A percentile compares a stretch with the other conserved stretches of the same genome.
These are phyloP conservation scores for Melopsittacus undulatus DNA, from an alignment of 2,797 vertebrate species.

Conservation along the genomic window DNA sequence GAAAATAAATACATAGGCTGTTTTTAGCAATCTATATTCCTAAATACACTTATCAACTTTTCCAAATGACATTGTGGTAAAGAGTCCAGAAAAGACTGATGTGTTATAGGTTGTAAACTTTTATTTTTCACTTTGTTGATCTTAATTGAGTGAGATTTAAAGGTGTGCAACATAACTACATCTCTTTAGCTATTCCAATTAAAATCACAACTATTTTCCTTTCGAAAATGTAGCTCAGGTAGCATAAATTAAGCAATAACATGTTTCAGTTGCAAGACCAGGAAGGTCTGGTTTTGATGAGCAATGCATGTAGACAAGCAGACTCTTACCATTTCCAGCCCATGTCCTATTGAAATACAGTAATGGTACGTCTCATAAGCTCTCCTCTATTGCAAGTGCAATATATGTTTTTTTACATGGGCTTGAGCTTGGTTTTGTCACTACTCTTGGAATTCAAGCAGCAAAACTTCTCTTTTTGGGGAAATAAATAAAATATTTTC, in stretches of 20 bases:
- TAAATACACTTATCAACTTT: background rate
- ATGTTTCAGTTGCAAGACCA: background rate
- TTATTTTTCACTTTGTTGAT: background rate
- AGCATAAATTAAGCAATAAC: background rate
- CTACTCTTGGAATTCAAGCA: background rate
- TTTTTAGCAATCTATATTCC: background rate
- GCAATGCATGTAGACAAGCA: background rate
- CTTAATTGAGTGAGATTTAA: background rate
- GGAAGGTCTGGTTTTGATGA: background rate
- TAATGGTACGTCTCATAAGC: background rate
- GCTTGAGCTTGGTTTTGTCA: background rate
- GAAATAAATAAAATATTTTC: background rate
- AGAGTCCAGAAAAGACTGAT: background rate
- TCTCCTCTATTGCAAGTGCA: fast-evolving
- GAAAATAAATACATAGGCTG: background rate
- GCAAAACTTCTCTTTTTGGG: background rate
- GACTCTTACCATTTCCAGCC: background rate
- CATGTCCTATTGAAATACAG: background rate
- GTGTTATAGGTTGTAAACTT: background rate
- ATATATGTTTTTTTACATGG: fast-evolving
- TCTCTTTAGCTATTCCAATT: background rate
- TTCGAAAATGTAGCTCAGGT: background rate
- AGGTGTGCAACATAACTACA: background rate
- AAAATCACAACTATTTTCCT: background rate
- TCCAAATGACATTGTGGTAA: background rate